Percentiles rank a stretch among this genome's conserved stretches.
Evolutionary conservation across 2,797 vertebrate genomes (phyloP).

Genomic region (Margarornis squamiger): DNA sequence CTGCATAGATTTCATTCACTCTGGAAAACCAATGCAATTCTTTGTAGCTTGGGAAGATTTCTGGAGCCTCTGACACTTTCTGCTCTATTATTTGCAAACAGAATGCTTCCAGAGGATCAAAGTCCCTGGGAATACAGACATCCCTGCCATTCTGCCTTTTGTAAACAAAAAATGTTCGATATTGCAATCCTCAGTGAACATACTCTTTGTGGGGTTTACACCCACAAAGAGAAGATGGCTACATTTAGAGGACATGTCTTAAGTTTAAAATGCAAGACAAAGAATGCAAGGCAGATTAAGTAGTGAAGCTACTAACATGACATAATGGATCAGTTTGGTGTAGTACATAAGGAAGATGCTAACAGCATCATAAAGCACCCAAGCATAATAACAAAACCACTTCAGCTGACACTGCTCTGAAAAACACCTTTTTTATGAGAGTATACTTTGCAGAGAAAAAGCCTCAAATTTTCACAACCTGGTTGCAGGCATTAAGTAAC

Average conservation of each 20-base stretch:
- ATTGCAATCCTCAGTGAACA: neutral
- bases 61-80: constrained; percentile 22
- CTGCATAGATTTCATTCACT: neutral
- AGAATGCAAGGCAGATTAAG: neutral
- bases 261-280: neutral
- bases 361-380: constrained; percentile 42
- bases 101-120: constrained; percentile 5
- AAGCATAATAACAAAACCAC: constrained; percentile 1
- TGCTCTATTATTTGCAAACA: neutral
- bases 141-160: neutral
- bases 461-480: constrained; percentile 38
- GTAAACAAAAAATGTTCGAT: neutral
- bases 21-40: constrained; percentile 3
- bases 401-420: neutral
- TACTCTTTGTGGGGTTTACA: neutral
- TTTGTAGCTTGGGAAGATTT: neutral
- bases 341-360: neutral
- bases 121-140: neutral
- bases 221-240: neutral
- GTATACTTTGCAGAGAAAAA: constrained; percentile 9
- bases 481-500: constrained; percentile 19
- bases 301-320: neutral
- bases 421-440: constrained; percentile 27
- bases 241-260: neutral
- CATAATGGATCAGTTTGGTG: neutral